phyloP scores from a whole-genome alignment of 2,888 invertebrate genomes.

The Aphidius colemani region DNA sequence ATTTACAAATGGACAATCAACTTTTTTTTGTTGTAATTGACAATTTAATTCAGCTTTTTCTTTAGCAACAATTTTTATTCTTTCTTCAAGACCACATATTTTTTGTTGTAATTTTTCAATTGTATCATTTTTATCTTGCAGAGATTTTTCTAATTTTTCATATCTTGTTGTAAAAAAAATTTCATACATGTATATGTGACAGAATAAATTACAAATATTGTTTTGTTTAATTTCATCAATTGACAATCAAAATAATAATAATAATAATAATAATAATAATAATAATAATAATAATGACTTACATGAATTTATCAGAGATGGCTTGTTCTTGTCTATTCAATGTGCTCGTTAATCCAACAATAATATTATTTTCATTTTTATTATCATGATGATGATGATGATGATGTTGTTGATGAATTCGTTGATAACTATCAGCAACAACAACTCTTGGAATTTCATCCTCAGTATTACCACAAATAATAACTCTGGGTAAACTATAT shows the following conservation, averaged over 20 bases:
- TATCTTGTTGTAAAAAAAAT: constrained; percentile 3
- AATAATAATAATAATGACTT: too few species aligned
- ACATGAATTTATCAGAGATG: too few species aligned
- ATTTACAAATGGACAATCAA: constrained; percentile 28
- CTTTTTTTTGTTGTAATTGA: constrained; percentile 46
- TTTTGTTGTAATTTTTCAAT: constrained; percentile 68
- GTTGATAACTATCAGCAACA: constrained; percentile 59
- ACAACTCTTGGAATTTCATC: constrained; percentile 64
- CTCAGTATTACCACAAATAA: constrained; percentile 63
- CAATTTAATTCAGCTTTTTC: constrained; percentile 67
- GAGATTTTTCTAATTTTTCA: constrained; percentile 67
- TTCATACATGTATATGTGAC: not conserved
- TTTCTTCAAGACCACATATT: constrained; percentile 67
- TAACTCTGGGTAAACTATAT: constrained; percentile 61
- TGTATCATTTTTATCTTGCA: constrained; percentile 68
- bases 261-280: too few species aligned
- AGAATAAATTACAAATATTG: not conserved
- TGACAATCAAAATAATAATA: too few species aligned
- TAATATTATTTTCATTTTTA: constrained; percentile 49
- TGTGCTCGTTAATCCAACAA: constrained; percentile 68
- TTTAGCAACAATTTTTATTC: constrained; percentile 68
- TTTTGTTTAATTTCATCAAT: constrained; percentile 1
- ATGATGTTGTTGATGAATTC: too few species aligned
- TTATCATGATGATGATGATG: too few species aligned
- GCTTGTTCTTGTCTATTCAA: constrained; percentile 70